These are phyloP conservation scores for Lasioglossum villosulum DNA, from an alignment of 2,888 invertebrate genomes.

Conservation along the genomic window DNA sequence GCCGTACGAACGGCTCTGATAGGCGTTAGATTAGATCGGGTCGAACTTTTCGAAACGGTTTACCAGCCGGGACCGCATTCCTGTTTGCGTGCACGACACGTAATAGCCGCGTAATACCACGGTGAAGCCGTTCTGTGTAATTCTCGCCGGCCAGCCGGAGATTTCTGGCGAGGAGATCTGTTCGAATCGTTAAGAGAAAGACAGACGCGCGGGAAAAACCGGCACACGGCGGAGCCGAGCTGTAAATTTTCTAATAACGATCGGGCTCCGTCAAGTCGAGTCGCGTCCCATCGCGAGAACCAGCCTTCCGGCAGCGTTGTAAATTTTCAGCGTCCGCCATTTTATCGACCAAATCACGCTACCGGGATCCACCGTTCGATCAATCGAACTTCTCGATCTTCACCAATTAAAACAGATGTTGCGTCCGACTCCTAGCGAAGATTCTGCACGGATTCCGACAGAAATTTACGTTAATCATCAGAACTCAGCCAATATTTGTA, in stretches of 20 bases:
- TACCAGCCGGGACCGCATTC: slow-evolving; percentile 63
- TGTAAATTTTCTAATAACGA: slow-evolving; percentile 59
- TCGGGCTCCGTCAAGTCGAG: slow-evolving; percentile 5
- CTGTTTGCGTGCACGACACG: slow-evolving; percentile 53
- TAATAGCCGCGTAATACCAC: slow-evolving; percentile 63
- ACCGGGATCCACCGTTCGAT: slow-evolving; percentile 28
- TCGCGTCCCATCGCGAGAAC: slow-evolving; percentile 19
- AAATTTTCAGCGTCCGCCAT: slow-evolving; percentile 23
- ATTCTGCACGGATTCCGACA: no score
- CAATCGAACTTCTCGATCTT: neutral
- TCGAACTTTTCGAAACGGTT: slow-evolving; percentile 55
- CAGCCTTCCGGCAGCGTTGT: slow-evolving; percentile 16
- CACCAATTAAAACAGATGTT: neutral
- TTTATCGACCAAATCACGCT: slow-evolving; percentile 35
- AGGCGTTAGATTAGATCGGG: slow-evolving; percentile 48
- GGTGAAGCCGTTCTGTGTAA: slow-evolving; percentile 48
- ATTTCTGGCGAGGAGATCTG: slow-evolving; percentile 45
- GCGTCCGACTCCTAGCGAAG: no score
- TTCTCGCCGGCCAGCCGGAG: slow-evolving; percentile 18
- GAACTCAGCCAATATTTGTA: no score
- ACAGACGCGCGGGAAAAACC: slow-evolving; percentile 10
- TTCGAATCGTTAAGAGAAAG: slow-evolving; percentile 42
- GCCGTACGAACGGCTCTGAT: slow-evolving; percentile 36
- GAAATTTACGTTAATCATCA: no score
- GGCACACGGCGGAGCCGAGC: slow-evolving; percentile 12